Conservation (phyloP, 2,113 vertebrate species). For the Elachura formosa region DNA sequence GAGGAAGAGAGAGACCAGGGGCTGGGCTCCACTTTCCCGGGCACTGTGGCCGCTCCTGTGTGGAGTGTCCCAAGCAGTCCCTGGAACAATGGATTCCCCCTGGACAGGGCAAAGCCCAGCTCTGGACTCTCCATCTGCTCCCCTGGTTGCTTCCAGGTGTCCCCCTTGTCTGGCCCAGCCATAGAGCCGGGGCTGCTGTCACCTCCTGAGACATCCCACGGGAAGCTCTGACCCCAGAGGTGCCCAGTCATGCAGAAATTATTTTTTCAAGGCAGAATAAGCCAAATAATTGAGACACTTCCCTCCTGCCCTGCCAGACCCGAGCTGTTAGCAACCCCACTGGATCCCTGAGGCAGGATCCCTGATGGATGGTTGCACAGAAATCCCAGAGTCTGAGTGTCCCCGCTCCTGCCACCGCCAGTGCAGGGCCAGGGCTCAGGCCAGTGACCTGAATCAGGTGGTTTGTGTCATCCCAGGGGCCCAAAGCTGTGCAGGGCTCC, state of each 20-base stretch:
- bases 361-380: background rate
- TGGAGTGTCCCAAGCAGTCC: background rate
- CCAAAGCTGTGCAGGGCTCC: background rate
- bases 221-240: accelerated
- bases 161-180: background rate
- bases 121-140: background rate
- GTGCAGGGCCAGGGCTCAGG: background rate
- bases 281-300: background rate
- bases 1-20: background rate
- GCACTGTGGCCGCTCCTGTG: background rate
- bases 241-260: background rate
- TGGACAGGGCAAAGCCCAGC: background rate
- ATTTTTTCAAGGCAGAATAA: background rate
- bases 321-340: background rate
- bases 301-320: background rate
- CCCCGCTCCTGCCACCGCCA: background rate
- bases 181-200: background rate
- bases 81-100: accelerated
- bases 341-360: background rate
- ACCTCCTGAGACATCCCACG: background rate
- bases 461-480: background rate
- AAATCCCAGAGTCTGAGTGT: background rate
- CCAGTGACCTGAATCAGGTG: background rate
- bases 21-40: accelerated
- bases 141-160: background rate